A percentile compares a stretch with the other conserved stretches of the same genome.
These are phyloP conservation scores for Plagodis pulveraria DNA, from an alignment of 2,888 invertebrate genomes.

Conservation along the genomic window DNA sequence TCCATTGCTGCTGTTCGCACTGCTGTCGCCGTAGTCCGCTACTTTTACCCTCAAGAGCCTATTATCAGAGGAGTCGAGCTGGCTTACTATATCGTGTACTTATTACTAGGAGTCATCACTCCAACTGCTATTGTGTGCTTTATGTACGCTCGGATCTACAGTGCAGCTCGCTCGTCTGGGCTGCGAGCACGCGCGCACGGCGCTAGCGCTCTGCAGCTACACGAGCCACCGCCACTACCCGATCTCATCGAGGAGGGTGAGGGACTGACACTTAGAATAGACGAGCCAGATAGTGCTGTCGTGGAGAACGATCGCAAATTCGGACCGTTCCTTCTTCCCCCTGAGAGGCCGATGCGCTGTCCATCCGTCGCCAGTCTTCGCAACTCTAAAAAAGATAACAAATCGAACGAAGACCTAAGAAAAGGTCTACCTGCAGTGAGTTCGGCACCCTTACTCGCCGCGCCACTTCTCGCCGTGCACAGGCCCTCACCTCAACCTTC, in stretches of 20 bases:
- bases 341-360: constrained; percentile 73
- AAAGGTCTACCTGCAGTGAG: constrained; percentile 77
- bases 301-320: constrained; percentile 66
- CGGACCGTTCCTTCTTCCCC: constrained; percentile 76
- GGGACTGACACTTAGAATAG: constrained; percentile 75
- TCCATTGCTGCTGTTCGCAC: constrained; percentile 67
- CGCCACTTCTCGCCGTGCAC: constrained; percentile 62
- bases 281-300: constrained; percentile 60
- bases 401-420: constrained; percentile 70
- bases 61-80: constrained; percentile 63
- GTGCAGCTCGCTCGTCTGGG: constrained; percentile 90
- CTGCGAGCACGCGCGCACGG: constrained; percentile 75
- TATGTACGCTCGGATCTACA: constrained; percentile 90
- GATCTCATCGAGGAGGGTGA: constrained; percentile 74
- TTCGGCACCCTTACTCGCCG: constrained; percentile 81
- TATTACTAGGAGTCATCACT: constrained; percentile 64
- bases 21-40: constrained; percentile 61
- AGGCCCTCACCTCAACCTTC: constrained; percentile 76
- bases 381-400: constrained; percentile 71
- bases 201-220: constrained; percentile 80
- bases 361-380: constrained; percentile 77
- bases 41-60: constrained; percentile 63
- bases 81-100: constrained; percentile 70
- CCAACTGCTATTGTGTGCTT: constrained; percentile 88
- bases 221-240: constrained; percentile 72